Evolutionary conservation across 35 echinoderm and acorn worm species (phyloP), one percentile per base, ranked within the genome.

Genomic region (Lytechinus variegatus): DNA sequence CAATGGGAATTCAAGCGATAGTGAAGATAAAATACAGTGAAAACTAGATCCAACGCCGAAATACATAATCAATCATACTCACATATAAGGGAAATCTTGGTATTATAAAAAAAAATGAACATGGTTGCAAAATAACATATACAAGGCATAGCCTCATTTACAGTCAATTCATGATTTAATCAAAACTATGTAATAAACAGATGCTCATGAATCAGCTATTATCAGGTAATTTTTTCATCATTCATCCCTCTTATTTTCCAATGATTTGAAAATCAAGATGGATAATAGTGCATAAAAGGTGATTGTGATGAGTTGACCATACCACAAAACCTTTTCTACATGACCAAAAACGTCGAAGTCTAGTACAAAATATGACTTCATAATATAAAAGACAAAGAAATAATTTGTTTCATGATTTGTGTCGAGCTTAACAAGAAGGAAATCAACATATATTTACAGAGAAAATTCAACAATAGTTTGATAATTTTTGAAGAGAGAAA

Each of bases 1-100:
- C 66, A 24, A 79, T 79, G 66, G 66, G 12, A 79, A 79, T 79
- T 79, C 3, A 24, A 79, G 66, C 66, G 5, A 79, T 79, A 24
- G 66, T 79, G 66, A 79, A 79, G 66, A 79, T 79, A 79, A 79
- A 79, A 79, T 79, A 79, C 66, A 79, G 66, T 79, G 66, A 79
- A 79, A 79, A 79, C 66, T n/a, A 79, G 19, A 79, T 79, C 16
- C 66, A 79, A 16, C 66, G n/a, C 66, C 6, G 66, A 79, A 79
- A n/a, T 79, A 79, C 66, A 79, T n/a, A n/a, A 79, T 24, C 66
- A 16, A 44, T 60, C 57, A 24, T 16, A 79, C 66, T 79, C 66
- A 79, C 66, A 79, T 79, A 79, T 7, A 79, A 24, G 66, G n/a
- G 21, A 79, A 21, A 79, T 79, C 66, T 79, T 5, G 19, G 66